These are phyloP conservation scores for Drosophila leontia DNA, from an alignment of 1,140 invertebrate genomes.

Conservation along the genomic window DNA sequence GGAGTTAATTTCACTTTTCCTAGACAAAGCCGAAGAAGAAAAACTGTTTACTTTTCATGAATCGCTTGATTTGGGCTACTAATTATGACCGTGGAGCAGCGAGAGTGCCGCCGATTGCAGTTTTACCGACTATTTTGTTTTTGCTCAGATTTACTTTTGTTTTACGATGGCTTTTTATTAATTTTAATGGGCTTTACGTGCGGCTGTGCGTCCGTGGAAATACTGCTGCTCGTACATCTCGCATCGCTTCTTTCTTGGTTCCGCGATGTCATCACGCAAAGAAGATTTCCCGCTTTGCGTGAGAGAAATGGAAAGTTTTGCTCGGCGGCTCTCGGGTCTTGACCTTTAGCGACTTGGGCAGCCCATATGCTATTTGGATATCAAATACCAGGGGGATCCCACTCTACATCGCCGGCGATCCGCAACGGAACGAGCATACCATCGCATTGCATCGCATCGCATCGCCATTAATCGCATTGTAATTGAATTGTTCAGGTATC, in stretches of 20 bases:
- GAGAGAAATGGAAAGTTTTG: constrained; percentile 76
- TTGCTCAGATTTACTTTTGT: constrained; percentile 33
- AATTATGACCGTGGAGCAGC: constrained; percentile 52
- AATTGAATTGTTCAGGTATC: constrained; percentile 73
- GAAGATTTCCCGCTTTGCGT: constrained; percentile 73
- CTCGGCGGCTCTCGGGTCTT: constrained; percentile 11
- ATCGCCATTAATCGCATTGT: constrained; percentile 73
- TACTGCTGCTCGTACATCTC: neutral
- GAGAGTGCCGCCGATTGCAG: constrained; percentile 41
- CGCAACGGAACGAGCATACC: constrained; percentile 42
- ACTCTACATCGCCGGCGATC: constrained; percentile 56
- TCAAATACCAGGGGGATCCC: constrained; percentile 8
- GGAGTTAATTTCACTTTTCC: constrained; percentile 72
- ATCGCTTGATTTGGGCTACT: constrained; percentile 67
- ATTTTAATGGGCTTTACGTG: constrained; percentile 78
- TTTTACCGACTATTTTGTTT: constrained; percentile 27
- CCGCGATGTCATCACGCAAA: constrained; percentile 73
- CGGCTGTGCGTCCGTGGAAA: constrained; percentile 23
- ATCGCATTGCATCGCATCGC: constrained; percentile 66
- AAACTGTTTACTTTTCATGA: constrained; percentile 66
- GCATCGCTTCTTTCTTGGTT: constrained; percentile 39
- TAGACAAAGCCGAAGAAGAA: constrained; percentile 68
- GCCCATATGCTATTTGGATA: constrained; percentile 14
- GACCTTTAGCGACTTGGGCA: constrained; percentile 53
- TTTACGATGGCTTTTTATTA: constrained; percentile 61